Evolutionary conservation across 2,888 invertebrate genomes (phyloP), one percentile per base, ranked within the genome.

Genomic region (Amphipyra berbera): DNA sequence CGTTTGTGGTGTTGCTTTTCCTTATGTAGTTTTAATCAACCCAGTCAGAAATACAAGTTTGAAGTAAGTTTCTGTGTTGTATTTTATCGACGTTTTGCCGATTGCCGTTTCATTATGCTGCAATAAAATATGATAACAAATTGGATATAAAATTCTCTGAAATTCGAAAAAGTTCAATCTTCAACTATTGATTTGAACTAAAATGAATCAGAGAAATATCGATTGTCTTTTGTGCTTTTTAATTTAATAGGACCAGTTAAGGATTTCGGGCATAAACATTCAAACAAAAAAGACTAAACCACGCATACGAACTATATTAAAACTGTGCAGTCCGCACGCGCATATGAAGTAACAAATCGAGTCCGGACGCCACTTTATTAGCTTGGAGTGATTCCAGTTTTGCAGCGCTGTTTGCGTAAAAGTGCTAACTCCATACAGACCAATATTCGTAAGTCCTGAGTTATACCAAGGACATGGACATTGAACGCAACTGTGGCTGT

Each of bases 331-430:
- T 44, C 38, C 27, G 40, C n/a, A 35, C 45, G 33, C 12, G 37
- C 41, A 48, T 66, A 65, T 65, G 61, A 63, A 48, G 49, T 47
- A 61, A 68, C 61, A 68, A 73, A 68, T 70, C 50, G 52, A 38
- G 48, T 58, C 35, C 47, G 45, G 47, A 44, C 53, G 10, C 53
- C 49, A 53, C 53, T 79, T 77, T 73, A 73, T 67, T 55, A 54
- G 44, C 52, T 70, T 77, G 77, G 80, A 77, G 62, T 65, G 54
- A 61, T 45, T 79, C 77, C 80, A 77, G 62, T 42, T 45, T 10
- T n/a, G 12, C 42, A 35, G 35, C 38, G 6, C 45, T 55, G 54
- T 53, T 56, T 49, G 46, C 21, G 42, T 58, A 44, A 12, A 8
- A 27, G 15, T 7, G 10, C 14, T 58, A 33, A 49, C 42, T 57